These are phyloP conservation scores for Python bivittatus DNA, from an alignment of 2,113 vertebrate genomes.

Conservation along the genomic window DNA sequence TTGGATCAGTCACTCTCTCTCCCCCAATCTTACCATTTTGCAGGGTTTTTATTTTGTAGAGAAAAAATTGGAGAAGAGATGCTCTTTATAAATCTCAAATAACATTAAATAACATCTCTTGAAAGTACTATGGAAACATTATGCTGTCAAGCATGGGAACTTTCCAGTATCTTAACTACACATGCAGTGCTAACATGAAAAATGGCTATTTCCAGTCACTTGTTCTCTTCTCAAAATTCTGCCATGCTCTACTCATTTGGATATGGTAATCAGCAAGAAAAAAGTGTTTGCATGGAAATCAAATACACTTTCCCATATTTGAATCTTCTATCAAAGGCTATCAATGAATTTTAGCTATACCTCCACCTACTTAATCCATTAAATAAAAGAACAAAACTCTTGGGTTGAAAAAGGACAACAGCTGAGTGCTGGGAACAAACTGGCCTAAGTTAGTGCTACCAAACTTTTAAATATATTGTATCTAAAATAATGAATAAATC, in stretches of 20 bases:
- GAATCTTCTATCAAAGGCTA: not conserved
- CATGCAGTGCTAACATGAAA: not conserved
- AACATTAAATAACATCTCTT: not conserved
- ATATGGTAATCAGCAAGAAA: not conserved
- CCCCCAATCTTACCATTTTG: no score
- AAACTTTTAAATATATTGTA: no score
- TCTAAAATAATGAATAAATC: no score
- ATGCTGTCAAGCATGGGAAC: not conserved
- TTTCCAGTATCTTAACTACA: not conserved
- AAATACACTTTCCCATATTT: not conserved
- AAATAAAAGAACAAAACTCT: not conserved
- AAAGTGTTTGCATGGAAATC: not conserved
- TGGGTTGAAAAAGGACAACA: not conserved
- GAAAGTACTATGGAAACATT: not conserved
- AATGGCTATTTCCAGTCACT: not conserved
- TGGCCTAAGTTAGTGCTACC: not conserved
- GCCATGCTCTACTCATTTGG: not conserved
- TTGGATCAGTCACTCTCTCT: no score
- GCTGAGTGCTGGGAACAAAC: not conserved
- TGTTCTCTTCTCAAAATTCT: not conserved
- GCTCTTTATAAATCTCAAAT: no score
- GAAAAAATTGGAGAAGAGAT: no score
- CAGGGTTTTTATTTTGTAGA: no score
- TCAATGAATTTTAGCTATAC: not conserved
- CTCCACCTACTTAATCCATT: not conserved